Percentiles rank a stretch among this genome's conserved stretches.
Evolutionary conservation across 2,888 invertebrate species (phyloP).

Genomic region (Xestia xanthographa): DNA sequence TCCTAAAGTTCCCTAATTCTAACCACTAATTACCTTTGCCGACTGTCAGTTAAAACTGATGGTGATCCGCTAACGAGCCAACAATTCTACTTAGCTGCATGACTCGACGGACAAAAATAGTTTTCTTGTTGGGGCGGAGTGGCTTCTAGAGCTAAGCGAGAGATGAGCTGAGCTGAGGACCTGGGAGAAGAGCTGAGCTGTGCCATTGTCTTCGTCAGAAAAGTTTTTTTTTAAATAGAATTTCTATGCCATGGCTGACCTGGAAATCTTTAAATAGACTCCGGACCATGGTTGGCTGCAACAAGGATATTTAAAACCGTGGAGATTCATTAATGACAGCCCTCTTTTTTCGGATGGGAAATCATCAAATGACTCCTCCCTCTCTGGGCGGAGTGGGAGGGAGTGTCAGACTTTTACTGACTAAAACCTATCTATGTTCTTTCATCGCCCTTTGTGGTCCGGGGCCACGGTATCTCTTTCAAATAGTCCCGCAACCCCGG

Average conservation of each 20-base stretch:
- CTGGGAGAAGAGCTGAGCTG: neutral
- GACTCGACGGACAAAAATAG: constrained; percentile 70
- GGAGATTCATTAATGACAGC: too few species aligned
- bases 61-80: constrained; percentile 67
- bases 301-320: too few species aligned
- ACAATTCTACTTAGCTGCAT: constrained; percentile 70
- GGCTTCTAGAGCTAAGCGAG: constrained; percentile 19
- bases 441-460: too few species aligned
- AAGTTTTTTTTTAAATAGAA: neutral
- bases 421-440: too few species aligned
- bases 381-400: too few species aligned
- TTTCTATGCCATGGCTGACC: neutral
- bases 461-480: too few species aligned
- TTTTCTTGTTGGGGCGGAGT: constrained; percentile 52
- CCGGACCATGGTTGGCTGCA: too few species aligned
- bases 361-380: too few species aligned
- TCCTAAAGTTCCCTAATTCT: constrained; percentile 43
- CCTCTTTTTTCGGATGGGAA: too few species aligned
- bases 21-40: constrained; percentile 64
- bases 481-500: too few species aligned
- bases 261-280: too few species aligned
- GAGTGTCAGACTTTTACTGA: too few species aligned
- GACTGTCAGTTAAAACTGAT: constrained; percentile 70
- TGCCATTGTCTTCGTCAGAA: neutral
- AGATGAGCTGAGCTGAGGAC: constrained; percentile 8